phyloP scores from a whole-genome alignment of 1,140 invertebrate species.

The Dreissena polymorpha region DNA sequence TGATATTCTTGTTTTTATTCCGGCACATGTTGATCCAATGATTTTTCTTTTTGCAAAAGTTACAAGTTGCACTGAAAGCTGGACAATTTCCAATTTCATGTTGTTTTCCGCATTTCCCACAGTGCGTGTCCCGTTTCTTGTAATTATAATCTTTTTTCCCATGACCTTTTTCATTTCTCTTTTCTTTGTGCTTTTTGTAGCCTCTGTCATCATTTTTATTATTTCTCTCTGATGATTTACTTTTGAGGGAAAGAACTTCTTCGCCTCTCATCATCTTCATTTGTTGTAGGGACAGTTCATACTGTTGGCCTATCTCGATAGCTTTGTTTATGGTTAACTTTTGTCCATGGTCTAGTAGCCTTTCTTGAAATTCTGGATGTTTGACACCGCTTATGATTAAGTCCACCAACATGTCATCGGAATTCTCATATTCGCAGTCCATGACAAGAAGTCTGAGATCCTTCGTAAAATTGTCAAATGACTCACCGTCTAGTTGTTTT shows the following conservation, averaged over 20 bases:
- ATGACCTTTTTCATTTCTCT: not conserved
- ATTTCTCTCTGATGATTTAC: not conserved
- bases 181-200: constrained; percentile 1
- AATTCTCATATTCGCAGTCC: constrained; percentile 27
- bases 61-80: constrained; percentile 36
- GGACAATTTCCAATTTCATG: constrained; percentile 37
- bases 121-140: not conserved
- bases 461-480: constrained; percentile 20
- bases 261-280: constrained; percentile 22
- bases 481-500: constrained; percentile 24
- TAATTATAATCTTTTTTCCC: not conserved
- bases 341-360: constrained; percentile 7
- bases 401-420: constrained; percentile 34
- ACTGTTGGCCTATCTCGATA: constrained; percentile 25
- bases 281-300: constrained; percentile 9
- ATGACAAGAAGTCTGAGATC: constrained; percentile 2
- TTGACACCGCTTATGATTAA: constrained; percentile 30
- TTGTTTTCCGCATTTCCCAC: constrained; percentile 3
- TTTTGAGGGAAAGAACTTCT: constrained; percentile 9
- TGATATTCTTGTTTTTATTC: not conserved
- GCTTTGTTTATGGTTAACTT: constrained; percentile 23
- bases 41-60: constrained; percentile 48
- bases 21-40: constrained; percentile 42
- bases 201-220: not conserved
- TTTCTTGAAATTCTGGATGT: constrained; percentile 14